Base-by-base conservation (phyloP, 2,888 invertebrate species). In the Diogma glabrata region DNA sequence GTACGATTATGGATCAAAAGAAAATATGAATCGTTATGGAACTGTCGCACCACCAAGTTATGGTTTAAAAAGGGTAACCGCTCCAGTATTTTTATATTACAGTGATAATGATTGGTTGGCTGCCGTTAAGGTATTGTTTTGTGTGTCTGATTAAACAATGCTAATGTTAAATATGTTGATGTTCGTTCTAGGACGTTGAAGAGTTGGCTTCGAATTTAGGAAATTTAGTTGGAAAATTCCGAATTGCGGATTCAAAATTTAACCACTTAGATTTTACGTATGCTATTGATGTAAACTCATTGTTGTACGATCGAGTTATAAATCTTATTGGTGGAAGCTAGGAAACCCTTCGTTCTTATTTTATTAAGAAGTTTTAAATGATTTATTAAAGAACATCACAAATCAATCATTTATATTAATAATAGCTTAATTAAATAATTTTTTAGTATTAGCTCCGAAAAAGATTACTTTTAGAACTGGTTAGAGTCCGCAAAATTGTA, bases 81-180 rank as follows among this genome's bases (percentile, higher is more conserved):
- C 74, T 4, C 78, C 79, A 1, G 75, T 79, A 1, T 75, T 75
- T 56, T 62, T 83, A 3, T 78, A 79, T 60, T 81, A 75, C 61
- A 75, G 78, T 3, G 68, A 70, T 9, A 74, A 71, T 20, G 84
- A 84, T 60, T 78, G 75, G 61, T 63, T 83, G 52, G 76, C 84
- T 1, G 66, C 72, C 22, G 60, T 67, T 4, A 52, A 52, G 53
- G 72, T 72, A n/a, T n/a, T n/a, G n/a, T n/a, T n/a, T n/a, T n/a
- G n/a, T n/a, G n/a, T n/a, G n/a, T n/a, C 9, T 33, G 9, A 33
- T 12, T n/a, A 33, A 33, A n/a, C 12, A 36, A 36, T 36, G n/a
- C n/a, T n/a, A n/a, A n/a, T n/a, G n/a, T n/a, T n/a, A n/a, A n/a
- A n/a, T n/a, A n/a, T n/a, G n/a, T n/a, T n/a, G n/a, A n/a, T n/a